These are phyloP conservation scores for Furcula furcula DNA, from an alignment of 2,888 invertebrate species.

Conservation along the genomic window DNA sequence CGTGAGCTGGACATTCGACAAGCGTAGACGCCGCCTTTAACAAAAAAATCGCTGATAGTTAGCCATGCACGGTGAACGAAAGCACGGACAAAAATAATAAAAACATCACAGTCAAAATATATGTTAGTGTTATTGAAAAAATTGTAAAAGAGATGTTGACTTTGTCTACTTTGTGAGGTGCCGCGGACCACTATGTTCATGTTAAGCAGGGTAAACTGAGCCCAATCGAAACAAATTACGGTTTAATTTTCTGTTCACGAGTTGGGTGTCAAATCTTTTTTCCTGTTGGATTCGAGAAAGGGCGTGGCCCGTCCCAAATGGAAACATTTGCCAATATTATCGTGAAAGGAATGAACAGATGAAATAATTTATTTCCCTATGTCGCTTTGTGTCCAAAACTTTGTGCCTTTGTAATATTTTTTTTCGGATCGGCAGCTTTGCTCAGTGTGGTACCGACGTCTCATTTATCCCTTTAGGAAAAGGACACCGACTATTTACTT, in stretches of 20 bases:
- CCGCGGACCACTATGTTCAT: slow-evolving; percentile 53
- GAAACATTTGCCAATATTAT: slow-evolving; percentile 82
- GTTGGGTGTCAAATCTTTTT: slow-evolving; percentile 31
- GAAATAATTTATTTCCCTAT: slow-evolving; percentile 80
- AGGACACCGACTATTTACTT: slow-evolving; percentile 53
- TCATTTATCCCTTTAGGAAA: slow-evolving; percentile 70
- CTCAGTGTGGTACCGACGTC: slow-evolving; percentile 69
- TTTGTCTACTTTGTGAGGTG: slow-evolving; percentile 72
- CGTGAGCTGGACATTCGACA: slow-evolving; percentile 53
- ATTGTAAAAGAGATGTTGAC: slow-evolving; percentile 68
- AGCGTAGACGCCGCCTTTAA: slow-evolving; percentile 58
- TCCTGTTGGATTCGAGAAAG: slow-evolving; percentile 52
- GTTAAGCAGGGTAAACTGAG: slow-evolving; percentile 24
- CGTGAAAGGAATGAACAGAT: slow-evolving; percentile 79
- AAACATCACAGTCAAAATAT: slow-evolving; percentile 82
- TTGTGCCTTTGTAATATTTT: slow-evolving; percentile 71
- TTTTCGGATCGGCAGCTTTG: slow-evolving; percentile 73
- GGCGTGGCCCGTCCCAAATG: slow-evolving; percentile 78
- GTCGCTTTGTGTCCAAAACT: slow-evolving; percentile 79
- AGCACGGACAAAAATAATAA: slow-evolving; percentile 80
- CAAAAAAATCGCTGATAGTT: slow-evolving; percentile 60
- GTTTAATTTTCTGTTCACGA: slow-evolving; percentile 11
- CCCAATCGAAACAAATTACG: slow-evolving; percentile 4
- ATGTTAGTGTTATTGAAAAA: slow-evolving; percentile 69
- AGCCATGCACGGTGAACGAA: slow-evolving; percentile 48